Evolutionary conservation across 2,888 invertebrate genomes (phyloP), one percentile per base, ranked within the genome.

Genomic region (Oscheius sp.): DNA sequence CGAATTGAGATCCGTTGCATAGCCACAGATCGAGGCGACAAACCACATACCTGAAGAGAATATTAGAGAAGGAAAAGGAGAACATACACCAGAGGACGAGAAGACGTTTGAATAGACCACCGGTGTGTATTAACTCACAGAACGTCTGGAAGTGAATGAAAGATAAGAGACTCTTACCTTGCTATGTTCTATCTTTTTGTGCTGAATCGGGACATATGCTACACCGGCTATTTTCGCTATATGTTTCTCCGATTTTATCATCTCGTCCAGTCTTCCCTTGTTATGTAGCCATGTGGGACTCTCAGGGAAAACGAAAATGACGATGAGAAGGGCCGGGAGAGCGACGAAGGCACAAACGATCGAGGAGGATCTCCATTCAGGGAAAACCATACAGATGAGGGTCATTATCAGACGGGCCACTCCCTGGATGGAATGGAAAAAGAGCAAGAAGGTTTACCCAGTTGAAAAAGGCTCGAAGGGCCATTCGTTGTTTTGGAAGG

Each of bases 201-300:
- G 79, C 26, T 76, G 68, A 14, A 78, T 68, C 9, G 82, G 81
- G 14, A 75, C 71, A 61, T 81, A 83, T 12, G 70, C 63, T 0
- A 83, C 65, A 8, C 85, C 85, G 17, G 83, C 83, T 17, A 82
- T 50, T 45, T 70, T 65, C 1, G 85, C 85, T 38, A 83, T 80
- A 47, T 78, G 75, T 54, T 74, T 70, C 66, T 85, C 85, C 36
- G 78, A 79, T 22, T 70, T 67, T 12, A 74, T 72, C 85, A 85
- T 85, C n/a, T 80, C 72, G 20, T 78, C 76, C 33, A 78, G 45
- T 24, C 71, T 56, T 22, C 76, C 75, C 57, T 82, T 82, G 57
- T 81, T 76, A 47, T 85, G 82, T 14, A 85, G 80, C 84, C 85
- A 85, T 2, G 82, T 85, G 8, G 85, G 85, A 59, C 82, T 82